A percentile compares a stretch with the other conserved stretches of the same genome.
Conservation (phyloP, 2,113 vertebrate species). For the Pachyramphus minor region DNA sequence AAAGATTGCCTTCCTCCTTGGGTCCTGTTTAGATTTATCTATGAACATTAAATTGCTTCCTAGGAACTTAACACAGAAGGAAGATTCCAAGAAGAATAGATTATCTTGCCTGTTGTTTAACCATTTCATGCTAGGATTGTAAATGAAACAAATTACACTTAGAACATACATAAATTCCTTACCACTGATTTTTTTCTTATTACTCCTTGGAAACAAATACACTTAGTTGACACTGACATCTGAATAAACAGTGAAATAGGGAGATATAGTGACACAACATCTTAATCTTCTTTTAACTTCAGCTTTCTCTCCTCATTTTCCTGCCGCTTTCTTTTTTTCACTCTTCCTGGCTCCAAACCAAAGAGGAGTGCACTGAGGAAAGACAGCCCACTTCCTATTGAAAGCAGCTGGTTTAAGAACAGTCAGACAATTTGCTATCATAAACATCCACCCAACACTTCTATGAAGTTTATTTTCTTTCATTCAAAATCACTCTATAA, state of each 20-base stretch:
- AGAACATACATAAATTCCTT: background rate
- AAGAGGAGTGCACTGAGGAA: background rate
- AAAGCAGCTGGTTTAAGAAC: background rate
- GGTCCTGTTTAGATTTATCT: background rate
- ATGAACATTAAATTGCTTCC: background rate
- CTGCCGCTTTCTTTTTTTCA: background rate
- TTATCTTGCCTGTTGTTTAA: background rate
- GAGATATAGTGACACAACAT: background rate
- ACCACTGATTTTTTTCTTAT: background rate
- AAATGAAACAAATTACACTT: background rate
- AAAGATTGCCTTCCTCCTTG: background rate
- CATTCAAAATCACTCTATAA: background rate
- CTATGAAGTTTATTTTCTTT: conserved; percentile 17
- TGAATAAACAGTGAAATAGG: background rate
- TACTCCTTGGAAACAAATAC: background rate
- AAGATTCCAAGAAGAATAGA: background rate
- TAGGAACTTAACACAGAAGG: background rate
- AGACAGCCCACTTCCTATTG: background rate
- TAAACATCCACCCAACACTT: background rate
- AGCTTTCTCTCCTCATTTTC: background rate
- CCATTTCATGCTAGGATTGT: background rate
- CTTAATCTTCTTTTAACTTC: background rate
- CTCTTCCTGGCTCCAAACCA: background rate
- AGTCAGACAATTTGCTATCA: background rate
- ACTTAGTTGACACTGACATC: background rate